Conservation (phyloP, 2,113 vertebrate genomes). For the Perccottus glenii region DNA sequence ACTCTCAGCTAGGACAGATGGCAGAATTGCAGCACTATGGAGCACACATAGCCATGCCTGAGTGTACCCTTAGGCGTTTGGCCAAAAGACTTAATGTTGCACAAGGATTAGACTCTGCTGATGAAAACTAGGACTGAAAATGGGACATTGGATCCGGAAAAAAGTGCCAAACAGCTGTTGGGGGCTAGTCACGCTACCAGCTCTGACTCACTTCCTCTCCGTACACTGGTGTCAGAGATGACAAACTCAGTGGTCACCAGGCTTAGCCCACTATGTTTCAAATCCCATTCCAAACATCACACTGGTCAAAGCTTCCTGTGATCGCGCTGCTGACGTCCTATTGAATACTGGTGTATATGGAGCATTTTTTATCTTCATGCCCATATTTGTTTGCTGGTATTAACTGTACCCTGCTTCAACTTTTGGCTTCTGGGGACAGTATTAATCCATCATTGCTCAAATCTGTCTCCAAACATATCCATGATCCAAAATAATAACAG, state of each 20-base stretch:
- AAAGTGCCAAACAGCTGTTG: constrained; percentile 55
- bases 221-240: constrained; percentile 16
- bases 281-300: constrained; percentile 41
- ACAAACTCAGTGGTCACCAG: constrained; percentile 50
- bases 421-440: constrained; percentile 23
- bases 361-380: constrained; percentile 12
- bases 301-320: constrained; percentile 34
- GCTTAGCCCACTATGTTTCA: constrained; percentile 46
- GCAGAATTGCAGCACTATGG: constrained; percentile 56
- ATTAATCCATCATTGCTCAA: constrained; percentile 51
- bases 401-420: constrained; percentile 38
- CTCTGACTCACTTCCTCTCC: constrained; percentile 49
- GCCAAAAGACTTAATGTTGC: constrained; percentile 62
- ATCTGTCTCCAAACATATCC: constrained; percentile 29
- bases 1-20: constrained; percentile 72
- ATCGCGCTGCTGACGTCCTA: constrained; percentile 1
- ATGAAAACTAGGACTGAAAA: constrained; percentile 53
- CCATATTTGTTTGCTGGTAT: constrained; percentile 27
- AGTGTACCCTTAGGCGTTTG: constrained; percentile 44
- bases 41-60: constrained; percentile 36
- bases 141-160: constrained; percentile 18
- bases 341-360: constrained; percentile 22
- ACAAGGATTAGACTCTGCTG: constrained; percentile 57
- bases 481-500: constrained; percentile 43
- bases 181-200: constrained; percentile 32